Evolutionary conservation across 2,113 vertebrate genomes (phyloP).

Genomic region (Pachycephala philippinensis): DNA sequence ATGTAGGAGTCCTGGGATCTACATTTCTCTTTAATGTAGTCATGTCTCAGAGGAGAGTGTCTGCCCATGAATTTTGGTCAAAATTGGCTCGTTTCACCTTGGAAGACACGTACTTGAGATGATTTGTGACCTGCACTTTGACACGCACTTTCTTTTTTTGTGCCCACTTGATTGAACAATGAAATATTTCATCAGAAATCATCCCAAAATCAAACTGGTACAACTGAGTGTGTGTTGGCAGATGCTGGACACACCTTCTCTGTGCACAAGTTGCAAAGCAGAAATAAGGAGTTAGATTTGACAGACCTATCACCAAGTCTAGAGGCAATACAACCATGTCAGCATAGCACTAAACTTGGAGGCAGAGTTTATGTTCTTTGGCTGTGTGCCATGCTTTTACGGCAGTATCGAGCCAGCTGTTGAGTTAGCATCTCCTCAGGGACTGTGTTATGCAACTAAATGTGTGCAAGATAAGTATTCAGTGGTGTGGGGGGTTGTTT

Average conservation of each 20-base stretch:
- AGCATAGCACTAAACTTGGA: neutral
- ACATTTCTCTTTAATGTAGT: neutral
- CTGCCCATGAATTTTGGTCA: neutral
- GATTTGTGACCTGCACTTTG: neutral
- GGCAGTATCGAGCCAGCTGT: neutral
- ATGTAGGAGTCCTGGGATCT: neutral
- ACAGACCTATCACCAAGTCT: neutral
- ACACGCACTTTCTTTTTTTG: neutral
- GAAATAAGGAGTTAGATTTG: neutral
- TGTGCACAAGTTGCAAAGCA: neutral
- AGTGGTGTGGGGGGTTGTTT: neutral
- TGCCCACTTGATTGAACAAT: neutral
- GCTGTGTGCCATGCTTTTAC: neutral
- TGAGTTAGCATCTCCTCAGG: neutral
- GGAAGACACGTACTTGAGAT: neutral
- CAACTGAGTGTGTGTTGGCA: neutral
- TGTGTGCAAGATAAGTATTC: neutral
- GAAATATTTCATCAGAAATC: neutral
- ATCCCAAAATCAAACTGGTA: neutral
- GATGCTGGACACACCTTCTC: neutral
- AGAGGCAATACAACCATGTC: neutral
- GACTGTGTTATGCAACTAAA: neutral
- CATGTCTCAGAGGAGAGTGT: neutral
- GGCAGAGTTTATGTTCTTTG: conserved; percentile 4
- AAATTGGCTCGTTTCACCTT: neutral